These are phyloP conservation scores for Cochlearius cochlearius DNA, from an alignment of 2,113 vertebrate species.

Conservation along the genomic window DNA sequence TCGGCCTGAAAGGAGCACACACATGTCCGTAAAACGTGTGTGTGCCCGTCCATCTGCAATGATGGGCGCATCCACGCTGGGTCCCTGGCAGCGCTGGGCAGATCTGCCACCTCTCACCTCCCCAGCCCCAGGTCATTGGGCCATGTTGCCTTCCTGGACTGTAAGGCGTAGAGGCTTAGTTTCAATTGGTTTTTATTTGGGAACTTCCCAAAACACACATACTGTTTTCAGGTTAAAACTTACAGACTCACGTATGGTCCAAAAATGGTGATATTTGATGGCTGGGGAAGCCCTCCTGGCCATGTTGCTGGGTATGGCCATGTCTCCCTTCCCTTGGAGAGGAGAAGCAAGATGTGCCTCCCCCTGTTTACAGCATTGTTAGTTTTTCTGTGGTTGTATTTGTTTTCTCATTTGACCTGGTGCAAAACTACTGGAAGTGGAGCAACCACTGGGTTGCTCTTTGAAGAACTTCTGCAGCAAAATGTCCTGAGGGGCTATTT, in stretches of 20 bases:
- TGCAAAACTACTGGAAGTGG: not conserved
- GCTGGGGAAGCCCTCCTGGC: not conserved
- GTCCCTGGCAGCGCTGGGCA: not conserved
- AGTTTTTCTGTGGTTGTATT: not conserved
- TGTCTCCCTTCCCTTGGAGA: not conserved
- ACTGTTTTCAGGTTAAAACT: not conserved
- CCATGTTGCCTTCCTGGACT: not conserved
- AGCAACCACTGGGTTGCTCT: not conserved
- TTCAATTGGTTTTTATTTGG: not conserved
- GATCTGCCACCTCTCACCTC: not conserved
- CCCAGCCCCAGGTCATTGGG: not conserved
- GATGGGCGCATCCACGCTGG: accelerated
- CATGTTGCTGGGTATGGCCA: not conserved
- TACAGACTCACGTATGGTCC: accelerated
- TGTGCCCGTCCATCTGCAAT: accelerated
- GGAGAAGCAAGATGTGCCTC: not conserved
- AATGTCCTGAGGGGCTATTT: accelerated
- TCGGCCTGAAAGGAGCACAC: slow-evolving; percentile 43
- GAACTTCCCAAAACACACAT: accelerated
- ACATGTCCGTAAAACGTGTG: not conserved
- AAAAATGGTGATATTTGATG: not conserved
- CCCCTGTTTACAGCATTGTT: accelerated
- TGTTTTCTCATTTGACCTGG: not conserved
- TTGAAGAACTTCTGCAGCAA: not conserved
- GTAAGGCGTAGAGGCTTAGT: not conserved